Evolutionary conservation across 2,113 vertebrate genomes (phyloP).

Genomic region (Epinephelus lanceolatus): DNA sequence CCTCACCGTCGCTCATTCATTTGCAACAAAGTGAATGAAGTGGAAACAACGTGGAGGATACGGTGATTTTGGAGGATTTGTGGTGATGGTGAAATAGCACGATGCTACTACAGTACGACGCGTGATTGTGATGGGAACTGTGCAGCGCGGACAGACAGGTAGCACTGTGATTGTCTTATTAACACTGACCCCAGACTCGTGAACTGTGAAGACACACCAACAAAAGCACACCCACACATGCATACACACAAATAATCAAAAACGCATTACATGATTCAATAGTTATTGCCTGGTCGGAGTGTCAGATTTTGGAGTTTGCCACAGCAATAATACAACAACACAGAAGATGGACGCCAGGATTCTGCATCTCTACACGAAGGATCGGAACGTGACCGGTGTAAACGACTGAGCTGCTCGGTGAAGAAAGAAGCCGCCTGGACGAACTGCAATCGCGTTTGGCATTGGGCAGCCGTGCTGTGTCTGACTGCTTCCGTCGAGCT

Average conservation of each 20-base stretch:
- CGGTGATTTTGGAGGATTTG: not conserved
- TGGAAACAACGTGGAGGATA: constrained; percentile 6
- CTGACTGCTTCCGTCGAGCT: constrained; percentile 12
- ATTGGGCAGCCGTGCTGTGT: not conserved
- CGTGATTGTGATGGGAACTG: constrained; percentile 18
- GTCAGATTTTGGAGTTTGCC: constrained; percentile 60
- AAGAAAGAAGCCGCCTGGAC: constrained; percentile 42
- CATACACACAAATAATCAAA: constrained; percentile 34
- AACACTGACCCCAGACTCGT: constrained; percentile 84
- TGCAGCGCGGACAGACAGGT: constrained; percentile 72
- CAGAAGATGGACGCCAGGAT: constrained; percentile 11
- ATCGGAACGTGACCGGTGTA: constrained; percentile 7
- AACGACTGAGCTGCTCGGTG: constrained; percentile 30
- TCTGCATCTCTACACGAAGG: not conserved
- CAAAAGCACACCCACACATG: constrained; percentile 53
- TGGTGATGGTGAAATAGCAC: constrained; percentile 1
- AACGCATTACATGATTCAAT: constrained; percentile 12
- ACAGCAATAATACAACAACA: constrained; percentile 82
- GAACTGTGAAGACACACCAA: constrained; percentile 78
- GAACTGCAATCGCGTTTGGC: constrained; percentile 6
- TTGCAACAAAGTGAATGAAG: constrained; percentile 10
- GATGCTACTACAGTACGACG: not conserved
- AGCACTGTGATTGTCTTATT: constrained; percentile 86
- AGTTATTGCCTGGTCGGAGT: constrained; percentile 36
- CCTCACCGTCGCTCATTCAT: constrained; percentile 42